Evolutionary conservation across 2,797 vertebrate species (phyloP).

Genomic region (Melopsittacus undulatus): DNA sequence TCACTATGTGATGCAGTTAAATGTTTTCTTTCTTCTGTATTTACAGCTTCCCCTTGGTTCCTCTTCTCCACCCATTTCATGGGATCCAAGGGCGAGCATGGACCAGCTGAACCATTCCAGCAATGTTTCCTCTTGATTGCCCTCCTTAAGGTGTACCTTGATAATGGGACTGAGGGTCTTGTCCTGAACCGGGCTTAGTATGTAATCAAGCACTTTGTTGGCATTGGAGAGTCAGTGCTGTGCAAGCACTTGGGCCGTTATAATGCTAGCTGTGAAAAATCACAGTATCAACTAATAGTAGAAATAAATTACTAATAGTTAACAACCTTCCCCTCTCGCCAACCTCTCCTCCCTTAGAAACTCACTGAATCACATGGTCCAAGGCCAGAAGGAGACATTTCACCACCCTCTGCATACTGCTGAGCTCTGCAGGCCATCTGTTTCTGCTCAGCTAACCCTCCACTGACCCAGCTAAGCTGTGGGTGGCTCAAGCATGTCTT

Average conservation of each 20-base stretch:
- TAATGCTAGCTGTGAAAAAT: background rate
- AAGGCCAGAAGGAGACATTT: background rate
- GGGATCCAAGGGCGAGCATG: rapidly evolving
- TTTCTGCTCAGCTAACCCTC: background rate
- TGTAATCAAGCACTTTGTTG: background rate
- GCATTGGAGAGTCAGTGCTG: background rate
- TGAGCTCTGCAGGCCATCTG: background rate
- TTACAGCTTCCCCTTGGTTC: background rate
- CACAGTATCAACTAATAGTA: background rate
- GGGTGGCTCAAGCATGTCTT: rapidly evolving
- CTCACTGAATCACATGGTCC: background rate
- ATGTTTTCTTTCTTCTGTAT: background rate
- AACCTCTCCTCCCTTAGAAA: background rate
- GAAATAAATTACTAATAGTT: background rate
- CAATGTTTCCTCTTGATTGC: background rate
- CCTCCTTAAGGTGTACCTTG: background rate
- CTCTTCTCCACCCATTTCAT: background rate
- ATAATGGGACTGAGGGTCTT: background rate
- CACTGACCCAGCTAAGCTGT: background rate
- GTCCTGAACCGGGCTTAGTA: background rate
- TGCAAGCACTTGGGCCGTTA: background rate
- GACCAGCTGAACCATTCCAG: background rate
- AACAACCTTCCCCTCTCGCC: background rate
- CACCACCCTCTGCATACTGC: background rate
- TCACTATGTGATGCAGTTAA: background rate